Evolutionary conservation across 2,888 invertebrate species (phyloP), one percentile per base, ranked within the genome.

Genomic region (Diachrysia chrysitis): DNA sequence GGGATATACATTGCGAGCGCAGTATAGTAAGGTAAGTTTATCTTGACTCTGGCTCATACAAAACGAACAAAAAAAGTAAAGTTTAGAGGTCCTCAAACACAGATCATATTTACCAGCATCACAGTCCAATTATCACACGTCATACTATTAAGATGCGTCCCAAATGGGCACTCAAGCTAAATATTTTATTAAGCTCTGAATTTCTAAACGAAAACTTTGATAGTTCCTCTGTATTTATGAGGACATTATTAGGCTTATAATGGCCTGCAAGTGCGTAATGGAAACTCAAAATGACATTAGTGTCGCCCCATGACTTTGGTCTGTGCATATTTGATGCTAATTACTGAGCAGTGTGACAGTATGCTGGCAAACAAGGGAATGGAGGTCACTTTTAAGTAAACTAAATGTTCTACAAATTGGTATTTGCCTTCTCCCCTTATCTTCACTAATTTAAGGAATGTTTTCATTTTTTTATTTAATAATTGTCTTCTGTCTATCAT

Each of bases 141-240:
- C 16, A 10, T 42, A 16, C 12, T 51, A 57, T 58, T 29, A 54
- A 37, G 35, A 32, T 23, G 2, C 29, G 21, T 55, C 63, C 42
- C 58, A n/a, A 53, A 62, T 71, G 58, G 68, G 51, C 70, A 46
- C 58, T 58, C 16, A 5, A 35, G 19, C 35, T 84, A 69, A 82
- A 85, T 84, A 84, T 81, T 83, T 75, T 62, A 83, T 63, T 51
- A 59, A 16, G 67, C 69, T 63, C 59, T 76, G 78, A 81, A 83
- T 79, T 67, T 55, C 62, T 77, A 76, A 78, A 67, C 56, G 17
- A 48, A 75, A 83, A 83, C 83, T 85, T 85, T 80, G 80, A 84
- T 85, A 86, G 82, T 84, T 78, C 71, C 78, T 85, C 76, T 83
- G 75, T 84, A 84, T 85, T 84, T 83, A 86, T 84, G 85, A 83